phyloP scores from a whole-genome alignment of 2,113 vertebrate genomes.

The Pandion haliaetus region DNA sequence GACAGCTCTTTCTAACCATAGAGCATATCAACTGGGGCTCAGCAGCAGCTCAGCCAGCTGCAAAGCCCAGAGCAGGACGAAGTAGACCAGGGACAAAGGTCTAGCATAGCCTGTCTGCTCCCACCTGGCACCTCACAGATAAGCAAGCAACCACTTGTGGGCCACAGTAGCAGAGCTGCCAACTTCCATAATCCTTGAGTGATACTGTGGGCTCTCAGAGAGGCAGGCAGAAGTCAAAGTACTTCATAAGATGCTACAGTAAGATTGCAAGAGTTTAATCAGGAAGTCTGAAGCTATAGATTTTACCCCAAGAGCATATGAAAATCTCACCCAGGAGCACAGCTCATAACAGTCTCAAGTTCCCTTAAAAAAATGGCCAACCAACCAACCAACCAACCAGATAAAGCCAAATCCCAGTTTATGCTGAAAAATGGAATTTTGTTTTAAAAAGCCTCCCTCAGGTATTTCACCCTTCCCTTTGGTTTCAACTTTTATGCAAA shows the following conservation, averaged over 20 bases:
- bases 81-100: neutral
- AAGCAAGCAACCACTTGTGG: neutral
- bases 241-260: neutral
- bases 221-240: neutral
- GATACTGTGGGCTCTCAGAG: neutral
- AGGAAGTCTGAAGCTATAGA: neutral
- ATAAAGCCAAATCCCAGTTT: neutral
- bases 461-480: neutral
- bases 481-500: neutral
- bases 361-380: neutral
- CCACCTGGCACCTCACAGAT: neutral
- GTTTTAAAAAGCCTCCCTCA: neutral
- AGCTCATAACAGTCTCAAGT: neutral
- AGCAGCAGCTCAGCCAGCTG: neutral
- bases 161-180: neutral
- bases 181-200: neutral
- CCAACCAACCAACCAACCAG: neutral
- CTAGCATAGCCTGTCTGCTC: neutral
- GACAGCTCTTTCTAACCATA: neutral
- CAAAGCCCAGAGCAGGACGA: neutral
- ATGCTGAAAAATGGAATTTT: neutral
- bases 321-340: neutral
- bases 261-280: neutral
- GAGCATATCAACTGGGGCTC: neutral
- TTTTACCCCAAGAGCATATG: neutral